Evolutionary conservation across 2,888 invertebrate genomes (phyloP), one percentile per base, ranked within the genome.

Genomic region (Drosophila fungiperda): DNA sequence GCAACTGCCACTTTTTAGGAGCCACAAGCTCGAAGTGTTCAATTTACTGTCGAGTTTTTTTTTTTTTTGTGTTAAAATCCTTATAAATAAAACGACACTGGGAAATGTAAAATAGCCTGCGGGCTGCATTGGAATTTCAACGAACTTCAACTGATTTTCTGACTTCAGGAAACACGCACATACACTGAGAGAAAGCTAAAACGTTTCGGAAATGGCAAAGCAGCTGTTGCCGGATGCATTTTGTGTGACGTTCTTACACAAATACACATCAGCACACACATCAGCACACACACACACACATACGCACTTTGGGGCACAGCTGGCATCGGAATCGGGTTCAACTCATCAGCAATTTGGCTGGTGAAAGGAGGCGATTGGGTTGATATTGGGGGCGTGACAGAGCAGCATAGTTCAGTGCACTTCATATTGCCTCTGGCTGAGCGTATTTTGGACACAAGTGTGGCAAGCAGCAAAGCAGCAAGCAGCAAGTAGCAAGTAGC

Each of bases 141-240:
- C 26, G 65, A 78, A 71, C 72, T 73, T 76, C 61, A 60, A 87
- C 79, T 82, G 86, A 89, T 87, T 89, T 87, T 62, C 79, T 54
- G 80, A 84, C 73, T 78, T 57, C 71, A 68, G 60, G 48, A 61
- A 38, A 40, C 58, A 54, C 49, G 65, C 35, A 60, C 33, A 57
- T 45, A 54, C 32, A 52, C 54, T 61, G 26, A 55, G n/a, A 35
- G 38, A 52, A 35, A 62, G 74, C 76, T 81, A 90, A 88, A 88
- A 86, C 88, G 90, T 90, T 87, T 87, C 90, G 90, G 90, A 90
- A 90, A 76, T 81, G 66, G 90, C 79, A 83, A 63, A 70, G 77
- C 83, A 83, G 73, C 89, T 72, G 82, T 49, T 73, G 72, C 77
- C 78, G 89, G 77, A 83, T 87, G 83, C 86, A 78, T 85, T 80